Evolutionary conservation across 2,113 vertebrate species (phyloP).

Genomic region (Eublepharis macularius): DNA sequence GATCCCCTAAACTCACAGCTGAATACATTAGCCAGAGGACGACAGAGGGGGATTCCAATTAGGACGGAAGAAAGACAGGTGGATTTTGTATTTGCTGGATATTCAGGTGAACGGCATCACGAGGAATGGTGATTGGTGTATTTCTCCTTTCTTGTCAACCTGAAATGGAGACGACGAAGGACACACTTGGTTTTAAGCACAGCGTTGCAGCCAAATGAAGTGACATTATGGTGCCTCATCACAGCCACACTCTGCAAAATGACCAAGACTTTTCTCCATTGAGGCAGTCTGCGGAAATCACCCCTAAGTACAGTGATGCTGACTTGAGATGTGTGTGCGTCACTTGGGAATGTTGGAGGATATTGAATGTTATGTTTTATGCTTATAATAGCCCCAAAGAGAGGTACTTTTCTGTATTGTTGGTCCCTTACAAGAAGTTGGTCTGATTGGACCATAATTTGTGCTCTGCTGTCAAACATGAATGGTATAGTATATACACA

Average conservation of each 20-base stretch:
- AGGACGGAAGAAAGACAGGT: not conserved
- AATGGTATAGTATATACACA: too few species aligned
- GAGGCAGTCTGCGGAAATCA: not conserved
- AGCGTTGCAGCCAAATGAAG: not conserved
- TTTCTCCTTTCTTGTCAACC: rapidly evolving
- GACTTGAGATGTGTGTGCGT: too few species aligned
- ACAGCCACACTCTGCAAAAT: not conserved
- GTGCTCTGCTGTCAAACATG: too few species aligned
- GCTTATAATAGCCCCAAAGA: too few species aligned
- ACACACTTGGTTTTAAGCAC: not conserved
- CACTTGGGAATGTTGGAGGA: too few species aligned
- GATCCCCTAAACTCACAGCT: conserved; percentile 45
- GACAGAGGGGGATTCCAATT: not conserved
- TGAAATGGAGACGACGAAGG: not conserved
- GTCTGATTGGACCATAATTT: too few species aligned
- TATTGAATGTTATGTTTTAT: too few species aligned
- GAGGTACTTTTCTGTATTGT: too few species aligned
- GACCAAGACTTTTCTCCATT: not conserved
- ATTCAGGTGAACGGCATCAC: not conserved
- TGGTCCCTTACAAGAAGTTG: too few species aligned
- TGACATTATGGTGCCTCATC: not conserved
- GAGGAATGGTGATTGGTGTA: not conserved
- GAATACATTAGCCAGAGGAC: conserved; percentile 63
- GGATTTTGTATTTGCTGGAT: rapidly evolving
- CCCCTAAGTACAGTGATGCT: not conserved